Percentiles rank a stretch among this genome's conserved stretches.
Evolutionary conservation across 2,888 invertebrate species (phyloP).

Genomic region (Melanchra persicariae): DNA sequence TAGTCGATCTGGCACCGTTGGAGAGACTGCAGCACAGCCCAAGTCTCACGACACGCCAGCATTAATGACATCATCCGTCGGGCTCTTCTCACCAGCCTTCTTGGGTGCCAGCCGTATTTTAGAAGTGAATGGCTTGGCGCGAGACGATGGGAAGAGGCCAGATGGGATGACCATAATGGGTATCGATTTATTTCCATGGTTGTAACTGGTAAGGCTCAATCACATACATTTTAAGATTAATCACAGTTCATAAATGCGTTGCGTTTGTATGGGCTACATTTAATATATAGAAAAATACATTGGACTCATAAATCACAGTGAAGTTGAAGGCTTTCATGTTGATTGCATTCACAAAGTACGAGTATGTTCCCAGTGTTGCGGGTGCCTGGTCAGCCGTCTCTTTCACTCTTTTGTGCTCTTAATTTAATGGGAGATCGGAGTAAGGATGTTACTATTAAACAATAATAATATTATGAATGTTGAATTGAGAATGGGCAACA

Average conservation of each 20-base stretch:
- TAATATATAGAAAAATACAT: conserved; percentile 47
- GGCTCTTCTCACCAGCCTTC: too few species aligned
- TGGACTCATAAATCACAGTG: conserved; percentile 55
- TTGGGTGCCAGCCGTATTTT: too few species aligned
- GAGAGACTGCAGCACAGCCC: too few species aligned
- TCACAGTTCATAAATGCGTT: conserved; percentile 14
- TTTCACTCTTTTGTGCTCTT: conserved; percentile 39
- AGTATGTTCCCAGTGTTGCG: conserved; percentile 53
- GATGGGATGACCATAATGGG: too few species aligned
- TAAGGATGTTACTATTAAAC: conserved; percentile 9
- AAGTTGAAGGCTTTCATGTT: conserved; percentile 67
- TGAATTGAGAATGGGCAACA: conserved; percentile 3
- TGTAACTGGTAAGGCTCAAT: not conserved
- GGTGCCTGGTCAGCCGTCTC: conserved; percentile 45
- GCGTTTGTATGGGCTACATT: conserved; percentile 37
- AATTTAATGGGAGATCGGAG: conserved; percentile 38
- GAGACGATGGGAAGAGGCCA: too few species aligned
- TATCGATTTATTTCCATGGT: conserved; percentile 11
- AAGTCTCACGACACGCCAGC: too few species aligned
- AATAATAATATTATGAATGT: conserved; percentile 8
- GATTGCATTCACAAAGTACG: conserved; percentile 59
- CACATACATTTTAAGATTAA: conserved; percentile 21
- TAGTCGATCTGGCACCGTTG: too few species aligned
- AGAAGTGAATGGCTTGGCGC: too few species aligned
- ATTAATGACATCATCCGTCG: too few species aligned